Evolutionary conservation across 2,113 vertebrate species (phyloP).

Genomic region (Ifrita kowaldi): DNA sequence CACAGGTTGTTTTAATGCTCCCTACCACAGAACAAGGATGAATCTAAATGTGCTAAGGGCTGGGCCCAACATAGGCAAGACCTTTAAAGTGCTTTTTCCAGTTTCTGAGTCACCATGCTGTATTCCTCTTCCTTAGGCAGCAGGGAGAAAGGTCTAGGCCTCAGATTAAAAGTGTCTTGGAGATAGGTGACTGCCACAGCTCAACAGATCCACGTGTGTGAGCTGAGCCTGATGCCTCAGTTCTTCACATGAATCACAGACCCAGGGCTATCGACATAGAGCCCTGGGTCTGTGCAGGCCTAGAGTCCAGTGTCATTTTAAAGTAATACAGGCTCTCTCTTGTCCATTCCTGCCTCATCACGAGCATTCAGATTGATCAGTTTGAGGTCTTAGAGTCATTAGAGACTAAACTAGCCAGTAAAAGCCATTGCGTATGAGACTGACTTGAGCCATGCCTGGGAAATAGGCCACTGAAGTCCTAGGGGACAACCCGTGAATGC

Average conservation of each 20-base stretch:
- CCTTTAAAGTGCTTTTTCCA: not conserved
- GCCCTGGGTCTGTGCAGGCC: not conserved
- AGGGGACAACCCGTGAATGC: not conserved
- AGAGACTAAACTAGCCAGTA: not conserved
- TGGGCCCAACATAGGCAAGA: not conserved
- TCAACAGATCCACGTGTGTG: not conserved
- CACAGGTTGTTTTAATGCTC: not conserved
- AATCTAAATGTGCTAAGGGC: not conserved
- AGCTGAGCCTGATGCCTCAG: not conserved
- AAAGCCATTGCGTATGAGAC: not conserved
- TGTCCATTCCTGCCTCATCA: not conserved
- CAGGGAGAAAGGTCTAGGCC: not conserved
- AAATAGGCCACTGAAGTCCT: not conserved
- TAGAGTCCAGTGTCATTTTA: not conserved
- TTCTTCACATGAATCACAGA: not conserved
- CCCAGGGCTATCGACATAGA: not conserved
- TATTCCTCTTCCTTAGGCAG: not conserved
- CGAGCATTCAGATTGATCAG: not conserved
- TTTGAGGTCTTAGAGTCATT: not conserved
- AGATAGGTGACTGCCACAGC: fast-evolving
- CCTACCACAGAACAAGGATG: not conserved
- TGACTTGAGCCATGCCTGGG: not conserved
- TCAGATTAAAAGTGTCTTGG: not conserved
- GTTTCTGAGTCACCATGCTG: not conserved
- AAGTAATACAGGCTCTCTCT: not conserved